Conservation (phyloP, 2,888 invertebrate genomes). For the Acanthosepion lycidas region DNA sequence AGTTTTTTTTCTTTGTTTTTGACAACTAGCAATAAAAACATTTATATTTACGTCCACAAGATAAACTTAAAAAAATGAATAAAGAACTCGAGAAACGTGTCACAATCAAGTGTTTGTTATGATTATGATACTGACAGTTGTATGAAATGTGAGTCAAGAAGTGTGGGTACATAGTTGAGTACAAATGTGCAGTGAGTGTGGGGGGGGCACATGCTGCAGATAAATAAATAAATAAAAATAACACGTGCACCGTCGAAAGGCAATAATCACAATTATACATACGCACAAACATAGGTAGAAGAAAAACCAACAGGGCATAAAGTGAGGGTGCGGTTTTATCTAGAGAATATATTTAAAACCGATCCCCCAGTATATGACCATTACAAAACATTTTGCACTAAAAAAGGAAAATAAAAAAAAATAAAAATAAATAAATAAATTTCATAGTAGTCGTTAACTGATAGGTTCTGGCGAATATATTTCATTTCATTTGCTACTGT, state of each 20-base stretch:
- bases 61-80: no score
- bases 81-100: no score
- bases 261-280: neutral
- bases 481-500: neutral
- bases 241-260: slow-evolving; percentile 33
- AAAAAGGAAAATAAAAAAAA: neutral
- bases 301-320: neutral
- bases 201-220: neutral
- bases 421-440: no score
- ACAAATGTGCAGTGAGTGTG: neutral
- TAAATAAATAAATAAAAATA: neutral
- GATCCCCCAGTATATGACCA: slow-evolving; percentile 20
- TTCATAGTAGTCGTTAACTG: neutral
- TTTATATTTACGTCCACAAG: no score
- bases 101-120: no score
- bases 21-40: no score
- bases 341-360: neutral
- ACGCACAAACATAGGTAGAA: neutral
- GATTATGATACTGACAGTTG: slow-evolving; percentile 23
- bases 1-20: no score
- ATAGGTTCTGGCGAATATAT: neutral
- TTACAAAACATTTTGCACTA: neutral
- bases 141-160: neutral
- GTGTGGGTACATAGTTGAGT: neutral
- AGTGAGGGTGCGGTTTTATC: neutral